Evolutionary conservation across 2,113 vertebrate species (phyloP), one percentile per base, ranked within the genome.

Genomic region (Myotis brandtii): DNA sequence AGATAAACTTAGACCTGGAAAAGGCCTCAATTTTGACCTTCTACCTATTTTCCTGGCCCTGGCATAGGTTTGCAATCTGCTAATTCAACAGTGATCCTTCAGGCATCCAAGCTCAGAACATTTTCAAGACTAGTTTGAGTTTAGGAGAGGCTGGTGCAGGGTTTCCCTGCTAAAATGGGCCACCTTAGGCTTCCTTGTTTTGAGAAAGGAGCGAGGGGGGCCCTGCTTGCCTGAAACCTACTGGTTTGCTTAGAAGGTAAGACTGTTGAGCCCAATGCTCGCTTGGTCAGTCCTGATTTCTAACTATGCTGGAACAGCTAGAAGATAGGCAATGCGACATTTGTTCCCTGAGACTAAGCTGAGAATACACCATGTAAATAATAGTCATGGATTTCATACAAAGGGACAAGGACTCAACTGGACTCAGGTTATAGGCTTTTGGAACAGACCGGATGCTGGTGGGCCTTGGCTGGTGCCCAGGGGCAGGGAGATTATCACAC

Each of bases 11-110:
- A 90, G 14, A 43, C 30, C 17, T 23, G 3, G 43, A 32, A 73
- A 89, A 43, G 9, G 4, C 48, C 76, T 90, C 3, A 0, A 0
- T 46, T 95, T 96, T 69, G 96, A 97, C 95, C 96, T 98, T 98
- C 96, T 95, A 96, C 92, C 94, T 96, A 88, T 95, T 98, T 97
- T 87, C 70, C 72, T 81, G 95, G 92, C 73, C 66, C 64, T 95
- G 86, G 96, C 94, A 97, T 93, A 1, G 67, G 70, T 89, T 87
- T 88, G 83, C 2, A 3, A 48, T 0, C 0, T 94, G 6, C 82
- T 81, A 70, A 96, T 70, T 94, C 81, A 87, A 64, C 9, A 46
- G 11, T 25, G 64, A 46, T 69, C 9, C 59, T 37, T 76, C 27
- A 46, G 48, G n/a, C 84, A 48, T 67, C 52, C 7, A 18, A 66